phyloP scores from a whole-genome alignment of 2,113 vertebrate species.

The Pluvialis apricaria region DNA sequence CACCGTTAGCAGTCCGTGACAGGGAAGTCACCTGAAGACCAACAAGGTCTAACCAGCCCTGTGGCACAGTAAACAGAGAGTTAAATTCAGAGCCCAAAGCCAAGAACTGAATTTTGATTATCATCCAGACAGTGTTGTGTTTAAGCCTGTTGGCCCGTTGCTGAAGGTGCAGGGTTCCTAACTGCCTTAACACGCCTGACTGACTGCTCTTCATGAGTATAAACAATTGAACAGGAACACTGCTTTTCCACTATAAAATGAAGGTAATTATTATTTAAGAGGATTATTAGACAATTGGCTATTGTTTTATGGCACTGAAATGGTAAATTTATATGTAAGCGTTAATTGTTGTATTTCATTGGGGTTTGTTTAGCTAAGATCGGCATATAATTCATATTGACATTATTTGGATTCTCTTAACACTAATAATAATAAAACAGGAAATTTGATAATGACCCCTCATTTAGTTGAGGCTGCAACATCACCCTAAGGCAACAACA shows the following conservation, averaged over 20 bases:
- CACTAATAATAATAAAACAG: neutral
- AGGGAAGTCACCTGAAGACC: neutral
- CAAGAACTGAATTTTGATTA: neutral
- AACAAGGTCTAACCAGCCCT: neutral
- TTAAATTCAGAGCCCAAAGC: neutral
- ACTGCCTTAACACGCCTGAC: neutral
- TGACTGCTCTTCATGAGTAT: neutral
- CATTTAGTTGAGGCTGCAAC: neutral
- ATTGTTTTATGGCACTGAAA: neutral
- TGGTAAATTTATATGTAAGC: neutral
- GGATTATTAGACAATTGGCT: neutral
- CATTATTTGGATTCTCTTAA: neutral
- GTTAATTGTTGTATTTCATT: neutral
- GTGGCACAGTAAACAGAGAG: neutral
- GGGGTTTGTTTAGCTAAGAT: neutral
- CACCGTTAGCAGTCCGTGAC: rapidly evolving
- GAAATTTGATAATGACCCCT: constrained; percentile 31
- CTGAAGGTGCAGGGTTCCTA: neutral
- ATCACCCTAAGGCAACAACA: constrained; percentile 15
- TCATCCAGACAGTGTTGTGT: neutral
- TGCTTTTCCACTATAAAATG: neutral
- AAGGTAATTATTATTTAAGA: neutral
- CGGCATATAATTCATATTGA: neutral
- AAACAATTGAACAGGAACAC: neutral
- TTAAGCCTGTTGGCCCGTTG: neutral